Base-by-base conservation (phyloP, 2,888 invertebrate species). In the Carcina quercana region DNA sequence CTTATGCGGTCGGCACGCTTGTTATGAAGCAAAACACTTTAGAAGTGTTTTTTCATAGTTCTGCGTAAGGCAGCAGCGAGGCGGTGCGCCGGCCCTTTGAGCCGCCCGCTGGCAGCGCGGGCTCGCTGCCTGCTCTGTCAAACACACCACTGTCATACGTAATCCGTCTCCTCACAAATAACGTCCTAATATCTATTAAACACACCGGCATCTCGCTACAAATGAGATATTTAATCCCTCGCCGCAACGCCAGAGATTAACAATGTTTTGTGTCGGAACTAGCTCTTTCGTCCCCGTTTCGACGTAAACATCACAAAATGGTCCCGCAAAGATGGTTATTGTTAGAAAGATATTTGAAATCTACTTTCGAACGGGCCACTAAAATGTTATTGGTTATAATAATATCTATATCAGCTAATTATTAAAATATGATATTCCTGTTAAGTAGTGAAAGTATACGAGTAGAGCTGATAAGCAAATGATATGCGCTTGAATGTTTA, bases 171-270 rank as follows among this genome's bases (percentile, higher is more conserved):
- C 62, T 61, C 55, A 66, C 67, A 69, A 68, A 65, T 60, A 68
- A 64, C n/a, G n/a, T n/a, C n/a, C n/a, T n/a, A n/a, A n/a, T n/a
- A n/a, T n/a, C 58, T 61, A 63, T 59, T 61, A 69, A 73, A 67
- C 56, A 49, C 64, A 61, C 63, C 74, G 73, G 65, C 70, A 67
- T 66, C 60, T 67, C 57, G 59, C 59, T 64, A 67, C 71, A 79
- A 72, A 76, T 72, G 65, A 70, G 62, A 63, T 61, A 59, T 68
- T 61, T 65, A 71, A 75, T 68, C 70, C 66, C 50, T 52, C 43
- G 47, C 70, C 71, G 72, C 72, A 71, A 70, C 61, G 66, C 70
- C 64, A 73, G 57, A 67, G 76, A 75, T 80, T 75, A 73, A 63
- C 57, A 50, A 58, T 59, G 65, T 71, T 71, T 74, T 78, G 69